phyloP scores from a whole-genome alignment of 2,888 invertebrate genomes.

The Rhodophaea formosa region DNA sequence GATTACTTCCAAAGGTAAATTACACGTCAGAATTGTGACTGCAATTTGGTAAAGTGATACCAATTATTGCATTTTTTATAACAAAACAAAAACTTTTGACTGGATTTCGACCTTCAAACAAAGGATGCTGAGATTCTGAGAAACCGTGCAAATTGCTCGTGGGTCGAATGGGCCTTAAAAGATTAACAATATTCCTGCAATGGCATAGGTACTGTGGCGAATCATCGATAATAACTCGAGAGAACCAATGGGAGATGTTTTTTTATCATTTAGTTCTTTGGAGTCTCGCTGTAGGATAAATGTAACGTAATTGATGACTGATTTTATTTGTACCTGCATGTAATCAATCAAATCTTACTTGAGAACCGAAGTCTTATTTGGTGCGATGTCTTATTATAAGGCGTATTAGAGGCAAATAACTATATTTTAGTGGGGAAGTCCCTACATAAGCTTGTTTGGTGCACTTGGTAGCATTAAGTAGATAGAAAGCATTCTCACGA shows the following conservation, averaged over 20 bases:
- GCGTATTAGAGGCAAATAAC: too few relatives aligned
- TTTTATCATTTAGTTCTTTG: conserved; percentile 8
- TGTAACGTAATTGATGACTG: conserved; percentile 9
- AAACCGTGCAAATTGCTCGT: conserved; percentile 25
- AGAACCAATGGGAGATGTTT: conserved; percentile 16
- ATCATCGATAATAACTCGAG: conserved; percentile 17
- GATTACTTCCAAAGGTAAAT: conserved; percentile 37
- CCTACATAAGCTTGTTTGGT: too few relatives aligned
- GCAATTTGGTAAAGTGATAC: conserved; percentile 33
- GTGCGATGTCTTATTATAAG: not conserved
- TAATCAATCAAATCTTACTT: conserved; percentile 10
- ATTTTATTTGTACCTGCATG: conserved; percentile 6
- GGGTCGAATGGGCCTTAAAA: conserved; percentile 25
- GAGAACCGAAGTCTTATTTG: not conserved
- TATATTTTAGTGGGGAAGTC: too few relatives aligned
- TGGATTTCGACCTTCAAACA: conserved; percentile 24
- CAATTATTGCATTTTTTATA: conserved; percentile 23
- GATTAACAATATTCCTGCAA: conserved; percentile 20
- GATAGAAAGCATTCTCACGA: too few relatives aligned
- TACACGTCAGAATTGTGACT: conserved; percentile 37
- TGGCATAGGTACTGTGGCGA: conserved; percentile 14
- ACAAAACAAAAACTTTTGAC: conserved; percentile 21
- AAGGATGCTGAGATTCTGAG: conserved; percentile 26
- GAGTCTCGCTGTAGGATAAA: not conserved
- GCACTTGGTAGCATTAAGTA: too few relatives aligned